A percentile compares a stretch with the other conserved stretches of the same genome.
These are phyloP conservation scores for Gari tellinella DNA, from an alignment of 2,888 invertebrate species.

Conservation along the genomic window DNA sequence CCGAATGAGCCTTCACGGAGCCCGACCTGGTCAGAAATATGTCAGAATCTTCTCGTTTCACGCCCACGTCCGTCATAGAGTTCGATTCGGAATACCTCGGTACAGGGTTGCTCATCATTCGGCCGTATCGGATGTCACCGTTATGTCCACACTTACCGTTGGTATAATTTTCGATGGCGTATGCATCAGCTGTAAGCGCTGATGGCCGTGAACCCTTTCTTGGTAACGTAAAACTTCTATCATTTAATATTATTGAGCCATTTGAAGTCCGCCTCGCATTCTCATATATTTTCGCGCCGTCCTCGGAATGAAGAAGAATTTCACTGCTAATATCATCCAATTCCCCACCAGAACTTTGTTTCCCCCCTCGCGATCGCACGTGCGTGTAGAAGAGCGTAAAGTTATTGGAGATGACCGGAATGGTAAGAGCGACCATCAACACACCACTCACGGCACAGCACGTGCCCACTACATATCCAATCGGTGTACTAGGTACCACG, in stretches of 20 bases:
- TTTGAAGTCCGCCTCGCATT: constrained; percentile 58
- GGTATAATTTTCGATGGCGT: constrained; percentile 25
- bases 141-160: constrained; percentile 52
- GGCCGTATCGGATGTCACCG: constrained; percentile 55
- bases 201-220: constrained; percentile 65
- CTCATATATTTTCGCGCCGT: constrained; percentile 59
- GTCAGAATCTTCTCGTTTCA: constrained; percentile 61
- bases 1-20: constrained; percentile 72
- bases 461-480: constrained; percentile 81
- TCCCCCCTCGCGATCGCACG: constrained; percentile 74
- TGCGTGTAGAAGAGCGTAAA: constrained; percentile 83
- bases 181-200: constrained; percentile 33
- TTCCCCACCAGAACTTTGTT: constrained; percentile 21
- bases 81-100: constrained; percentile 58
- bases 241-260: constrained; percentile 60
- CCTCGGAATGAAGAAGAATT: constrained; percentile 53
- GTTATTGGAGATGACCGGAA: constrained; percentile 84
- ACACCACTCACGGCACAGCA: constrained; percentile 82
- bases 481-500: constrained; percentile 77
- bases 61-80: constrained; percentile 63
- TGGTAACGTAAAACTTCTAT: constrained; percentile 43
- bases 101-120: constrained; percentile 41
- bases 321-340: constrained; percentile 31
- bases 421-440: constrained; percentile 81
- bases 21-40: constrained; percentile 59